These are phyloP conservation scores for Petrolisthes manimaculis DNA, from an alignment of 2,888 invertebrate species.

Conservation along the genomic window DNA sequence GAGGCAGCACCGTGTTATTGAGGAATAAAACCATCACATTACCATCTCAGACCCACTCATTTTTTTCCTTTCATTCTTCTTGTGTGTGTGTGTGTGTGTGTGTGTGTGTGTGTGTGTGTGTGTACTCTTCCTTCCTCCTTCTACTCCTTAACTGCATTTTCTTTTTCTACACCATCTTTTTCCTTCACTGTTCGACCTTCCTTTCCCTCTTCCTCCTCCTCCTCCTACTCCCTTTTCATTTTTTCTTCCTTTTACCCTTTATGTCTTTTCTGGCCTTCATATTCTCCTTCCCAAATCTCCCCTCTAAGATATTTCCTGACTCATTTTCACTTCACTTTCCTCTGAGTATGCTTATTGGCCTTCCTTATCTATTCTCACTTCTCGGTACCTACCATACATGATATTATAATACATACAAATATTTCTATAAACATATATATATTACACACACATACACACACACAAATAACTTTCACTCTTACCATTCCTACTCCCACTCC, in stretches of 20 bases:
- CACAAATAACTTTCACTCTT: too few species aligned
- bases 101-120: not conserved
- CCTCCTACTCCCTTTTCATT: not conserved
- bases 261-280: not conserved
- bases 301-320: too few species aligned
- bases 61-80: not conserved
- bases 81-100: not conserved
- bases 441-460: too few species aligned
- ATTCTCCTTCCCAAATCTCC: too few species aligned
- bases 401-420: too few species aligned
- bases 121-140: not conserved
- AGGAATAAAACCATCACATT: not conserved
- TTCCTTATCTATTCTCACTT: too few species aligned
- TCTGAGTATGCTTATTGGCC: too few species aligned
- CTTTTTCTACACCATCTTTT: not conserved
- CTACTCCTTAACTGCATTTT: not conserved
- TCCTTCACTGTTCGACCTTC: not conserved
- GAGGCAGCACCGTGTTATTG: not conserved
- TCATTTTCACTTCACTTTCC: too few species aligned
- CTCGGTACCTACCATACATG: too few species aligned
- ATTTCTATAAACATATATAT: too few species aligned
- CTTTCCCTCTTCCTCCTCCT: not conserved
- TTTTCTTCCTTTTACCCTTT: not conserved
- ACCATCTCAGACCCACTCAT: not conserved
- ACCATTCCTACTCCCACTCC: not conserved